Evolutionary conservation across 2,888 invertebrate genomes (phyloP).

Genomic region (Aspidiotus rigidus): DNA sequence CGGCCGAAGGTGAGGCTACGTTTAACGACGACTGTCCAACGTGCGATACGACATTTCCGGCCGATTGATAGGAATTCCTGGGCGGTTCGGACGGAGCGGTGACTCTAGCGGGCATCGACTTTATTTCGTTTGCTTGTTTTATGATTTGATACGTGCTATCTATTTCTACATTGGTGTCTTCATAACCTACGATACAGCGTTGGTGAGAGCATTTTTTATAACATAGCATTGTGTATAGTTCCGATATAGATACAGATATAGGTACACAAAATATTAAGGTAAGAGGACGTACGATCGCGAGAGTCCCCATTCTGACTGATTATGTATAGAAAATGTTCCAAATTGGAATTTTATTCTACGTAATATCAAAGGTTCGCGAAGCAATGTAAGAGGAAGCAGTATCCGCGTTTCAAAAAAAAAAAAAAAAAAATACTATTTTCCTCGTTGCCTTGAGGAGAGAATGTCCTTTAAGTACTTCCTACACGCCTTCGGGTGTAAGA

Average conservation of each 20-base stretch:
- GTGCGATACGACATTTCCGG: constrained; percentile 15
- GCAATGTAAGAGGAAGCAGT: too few relatives aligned
- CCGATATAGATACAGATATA: too few relatives aligned
- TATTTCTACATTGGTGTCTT: constrained; percentile 48
- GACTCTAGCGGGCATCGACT: constrained; percentile 36
- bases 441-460: too few relatives aligned
- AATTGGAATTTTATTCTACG: too few relatives aligned
- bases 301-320: too few relatives aligned
- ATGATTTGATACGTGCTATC: constrained; percentile 90
- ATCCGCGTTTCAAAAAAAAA: too few relatives aligned
- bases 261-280: too few relatives aligned
- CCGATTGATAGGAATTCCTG: constrained; percentile 36
- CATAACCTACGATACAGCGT: constrained; percentile 8
- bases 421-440: too few relatives aligned
- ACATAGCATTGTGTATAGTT: too few relatives aligned
- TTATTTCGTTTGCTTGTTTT: constrained; percentile 85
- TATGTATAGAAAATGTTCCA: too few relatives aligned
- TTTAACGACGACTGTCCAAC: constrained; percentile 47
- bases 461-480: background rate
- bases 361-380: too few relatives aligned
- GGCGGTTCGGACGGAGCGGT: constrained; percentile 35
- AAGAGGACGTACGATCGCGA: too few relatives aligned
- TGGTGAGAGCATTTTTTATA: background rate
- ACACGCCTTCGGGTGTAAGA: background rate
- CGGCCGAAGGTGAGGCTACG: constrained; percentile 57